phyloP scores from a whole-genome alignment of 2,113 vertebrate species.

The Formicarius rufipectus region DNA sequence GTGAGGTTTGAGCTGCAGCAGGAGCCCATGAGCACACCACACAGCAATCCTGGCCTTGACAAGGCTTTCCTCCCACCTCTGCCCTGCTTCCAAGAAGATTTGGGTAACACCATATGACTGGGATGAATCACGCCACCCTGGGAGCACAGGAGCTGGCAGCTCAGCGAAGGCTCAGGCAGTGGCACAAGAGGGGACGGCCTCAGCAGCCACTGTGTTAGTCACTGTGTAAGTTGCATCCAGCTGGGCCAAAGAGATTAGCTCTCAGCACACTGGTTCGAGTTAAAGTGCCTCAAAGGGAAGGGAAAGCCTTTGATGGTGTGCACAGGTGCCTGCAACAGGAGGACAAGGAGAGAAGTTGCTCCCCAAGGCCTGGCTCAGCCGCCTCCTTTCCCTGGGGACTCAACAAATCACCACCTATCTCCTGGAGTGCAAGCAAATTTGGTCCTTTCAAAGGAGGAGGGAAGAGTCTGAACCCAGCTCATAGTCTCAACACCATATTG shows the following conservation, averaged over 20 bases:
- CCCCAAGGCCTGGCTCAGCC: not conserved
- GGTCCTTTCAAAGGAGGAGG: not conserved
- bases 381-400: not conserved
- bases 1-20: not conserved
- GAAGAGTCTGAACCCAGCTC: not conserved
- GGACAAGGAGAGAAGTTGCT: not conserved
- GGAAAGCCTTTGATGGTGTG: not conserved
- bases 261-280: not conserved
- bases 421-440: not conserved
- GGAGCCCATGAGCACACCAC: not conserved
- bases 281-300: not conserved
- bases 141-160: not conserved
- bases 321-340: not conserved
- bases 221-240: not conserved
- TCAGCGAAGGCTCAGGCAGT: not conserved
- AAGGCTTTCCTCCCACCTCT: not conserved
- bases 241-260: not conserved
- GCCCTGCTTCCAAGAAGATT: not conserved
- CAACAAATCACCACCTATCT: not conserved
- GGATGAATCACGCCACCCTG: not conserved
- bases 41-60: not conserved
- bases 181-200: not conserved
- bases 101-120: not conserved
- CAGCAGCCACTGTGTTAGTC: accelerated
- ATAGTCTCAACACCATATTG: not conserved